Evolutionary conservation across 2,797 vertebrate species (phyloP).

Genomic region (Alcedo quadribrachys): DNA sequence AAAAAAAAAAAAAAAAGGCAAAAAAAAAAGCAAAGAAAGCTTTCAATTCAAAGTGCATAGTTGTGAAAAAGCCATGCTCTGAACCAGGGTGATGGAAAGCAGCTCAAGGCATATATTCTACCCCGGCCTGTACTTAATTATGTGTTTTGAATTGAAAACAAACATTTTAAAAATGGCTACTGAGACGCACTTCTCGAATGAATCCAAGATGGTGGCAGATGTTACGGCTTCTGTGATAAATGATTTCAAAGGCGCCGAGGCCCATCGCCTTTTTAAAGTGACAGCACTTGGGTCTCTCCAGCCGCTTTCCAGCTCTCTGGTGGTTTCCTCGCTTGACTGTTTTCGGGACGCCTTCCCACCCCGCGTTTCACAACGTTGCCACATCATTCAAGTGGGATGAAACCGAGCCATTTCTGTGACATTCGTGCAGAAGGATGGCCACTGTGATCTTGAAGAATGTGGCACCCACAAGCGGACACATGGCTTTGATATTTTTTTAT

Average conservation of each 20-base stretch:
- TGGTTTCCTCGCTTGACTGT: neutral
- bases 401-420: constrained; percentile 25
- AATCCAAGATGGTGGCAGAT: constrained; percentile 59
- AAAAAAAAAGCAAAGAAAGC: neutral
- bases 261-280: neutral
- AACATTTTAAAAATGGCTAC: constrained; percentile 64
- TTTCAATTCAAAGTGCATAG: constrained; percentile 57
- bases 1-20: neutral
- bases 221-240: constrained; percentile 35
- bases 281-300: constrained; percentile 9
- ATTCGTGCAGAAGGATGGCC: constrained; percentile 56
- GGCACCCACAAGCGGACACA: constrained; percentile 69
- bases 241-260: neutral
- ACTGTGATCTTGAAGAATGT: constrained; percentile 70
- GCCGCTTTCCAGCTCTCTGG: neutral
- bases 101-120: constrained; percentile 62
- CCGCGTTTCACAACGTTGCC: constrained; percentile 46
- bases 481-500: constrained; percentile 63
- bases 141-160: constrained; percentile 71
- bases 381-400: constrained; percentile 52
- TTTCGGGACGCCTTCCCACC: neutral
- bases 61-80: constrained; percentile 52
- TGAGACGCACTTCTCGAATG: constrained; percentile 52
- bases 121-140: constrained; percentile 67
- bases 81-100: constrained; percentile 37